Conservation (phyloP, 2,797 vertebrate genomes). For the Kryptopterus vitreolus region DNA sequence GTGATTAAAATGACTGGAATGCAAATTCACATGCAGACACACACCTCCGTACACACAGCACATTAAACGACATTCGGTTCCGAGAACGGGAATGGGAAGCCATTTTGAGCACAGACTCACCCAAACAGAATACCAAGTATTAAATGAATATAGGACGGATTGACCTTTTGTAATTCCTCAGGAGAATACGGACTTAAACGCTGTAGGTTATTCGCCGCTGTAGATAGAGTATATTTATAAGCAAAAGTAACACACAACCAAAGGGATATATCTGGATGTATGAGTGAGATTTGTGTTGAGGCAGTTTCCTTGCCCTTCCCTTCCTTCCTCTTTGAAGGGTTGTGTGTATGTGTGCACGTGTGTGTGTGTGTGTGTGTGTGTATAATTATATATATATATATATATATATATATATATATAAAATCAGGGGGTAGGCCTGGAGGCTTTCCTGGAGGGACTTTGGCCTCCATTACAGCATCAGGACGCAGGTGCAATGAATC, state of each 20-base stretch:
- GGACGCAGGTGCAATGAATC: slow-evolving; percentile 35
- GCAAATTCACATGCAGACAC: no score
- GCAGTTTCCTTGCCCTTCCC: background rate
- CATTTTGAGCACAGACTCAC: no score
- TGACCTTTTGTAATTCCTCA: background rate
- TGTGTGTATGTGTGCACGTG: background rate
- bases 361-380: background rate
- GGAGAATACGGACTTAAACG: background rate
- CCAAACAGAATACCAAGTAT: background rate
- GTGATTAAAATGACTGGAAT: no score
- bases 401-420: background rate
- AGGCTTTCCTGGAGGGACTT: slow-evolving; percentile 12
- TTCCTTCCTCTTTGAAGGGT: background rate
- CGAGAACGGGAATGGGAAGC: no score
- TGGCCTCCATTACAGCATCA: slow-evolving; percentile 11
- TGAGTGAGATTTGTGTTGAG: background rate
- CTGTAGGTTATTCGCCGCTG: background rate
- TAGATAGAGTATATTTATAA: background rate
- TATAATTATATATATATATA: background rate
- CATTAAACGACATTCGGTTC: no score
- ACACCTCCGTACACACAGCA: no score
- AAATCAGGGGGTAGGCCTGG: background rate
- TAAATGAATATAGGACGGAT: background rate
- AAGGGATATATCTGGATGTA: background rate
- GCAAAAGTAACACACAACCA: no score